A percentile compares a stretch with the other conserved stretches of the same genome.
Evolutionary conservation across 2,797 vertebrate genomes (phyloP).

Genomic region (Cuculus canorus): DNA sequence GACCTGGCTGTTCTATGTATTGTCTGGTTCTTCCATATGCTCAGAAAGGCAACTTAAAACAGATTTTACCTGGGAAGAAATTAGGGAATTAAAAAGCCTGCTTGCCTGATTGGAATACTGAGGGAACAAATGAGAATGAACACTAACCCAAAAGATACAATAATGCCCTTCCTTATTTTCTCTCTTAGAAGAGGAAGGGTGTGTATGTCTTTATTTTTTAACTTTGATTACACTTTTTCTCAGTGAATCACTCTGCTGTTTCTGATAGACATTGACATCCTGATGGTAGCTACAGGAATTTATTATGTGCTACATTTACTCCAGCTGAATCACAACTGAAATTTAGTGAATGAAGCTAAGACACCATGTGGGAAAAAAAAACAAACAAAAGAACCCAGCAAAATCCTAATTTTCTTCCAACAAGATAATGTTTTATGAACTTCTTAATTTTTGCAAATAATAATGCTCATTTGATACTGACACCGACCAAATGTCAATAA

Average conservation of each 20-base stretch:
- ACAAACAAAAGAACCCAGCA: rapidly evolving
- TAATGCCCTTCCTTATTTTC: neutral
- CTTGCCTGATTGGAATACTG: neutral
- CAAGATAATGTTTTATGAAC: neutral
- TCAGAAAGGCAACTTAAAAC: neutral
- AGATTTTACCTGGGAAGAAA: neutral
- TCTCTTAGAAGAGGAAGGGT: neutral
- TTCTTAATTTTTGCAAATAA: neutral
- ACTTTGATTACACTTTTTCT: neutral
- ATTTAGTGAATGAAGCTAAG: neutral
- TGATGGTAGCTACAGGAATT: neutral
- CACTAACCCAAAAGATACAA: neutral
- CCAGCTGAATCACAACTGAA: neutral
- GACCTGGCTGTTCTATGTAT: neutral
- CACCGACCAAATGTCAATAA: neutral
- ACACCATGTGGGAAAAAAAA: neutral
- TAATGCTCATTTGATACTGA: neutral
- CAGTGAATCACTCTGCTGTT: neutral
- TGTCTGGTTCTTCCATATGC: neutral
- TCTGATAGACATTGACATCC: neutral
- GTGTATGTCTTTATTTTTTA: neutral
- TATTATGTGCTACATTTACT: neutral
- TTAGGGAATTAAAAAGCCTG: neutral
- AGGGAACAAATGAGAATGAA: neutral
- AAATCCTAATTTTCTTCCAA: neutral